These are phyloP conservation scores for Leptestheria dahalacensis DNA, from an alignment of 1,140 invertebrate genomes.

Conservation along the genomic window DNA sequence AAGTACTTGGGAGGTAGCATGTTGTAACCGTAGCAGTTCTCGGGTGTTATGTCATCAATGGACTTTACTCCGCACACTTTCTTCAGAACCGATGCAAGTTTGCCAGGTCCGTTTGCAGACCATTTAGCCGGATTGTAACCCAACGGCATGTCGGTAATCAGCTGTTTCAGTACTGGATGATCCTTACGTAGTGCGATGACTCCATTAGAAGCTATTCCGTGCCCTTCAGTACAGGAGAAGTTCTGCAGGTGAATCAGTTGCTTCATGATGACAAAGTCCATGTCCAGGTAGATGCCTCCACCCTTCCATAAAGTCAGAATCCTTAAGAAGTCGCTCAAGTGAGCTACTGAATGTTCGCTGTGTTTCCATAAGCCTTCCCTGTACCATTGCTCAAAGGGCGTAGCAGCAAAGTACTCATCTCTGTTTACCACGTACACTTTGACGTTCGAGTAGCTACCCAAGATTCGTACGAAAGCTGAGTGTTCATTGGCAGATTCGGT, in stretches of 20 bases:
- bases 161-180: not conserved
- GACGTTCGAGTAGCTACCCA: slow-evolving; percentile 32
- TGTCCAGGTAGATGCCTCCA: slow-evolving; percentile 59
- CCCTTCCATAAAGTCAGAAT: slow-evolving; percentile 57
- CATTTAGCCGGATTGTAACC: not conserved
- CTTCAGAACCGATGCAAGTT: not conserved
- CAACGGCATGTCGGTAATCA: not conserved
- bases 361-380: slow-evolving; percentile 34
- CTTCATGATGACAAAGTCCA: slow-evolving; percentile 52
- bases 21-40: not conserved
- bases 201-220: not conserved
- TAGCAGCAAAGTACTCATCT: slow-evolving; percentile 37
- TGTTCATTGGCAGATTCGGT: not conserved
- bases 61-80: not conserved
- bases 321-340: slow-evolving; percentile 50
- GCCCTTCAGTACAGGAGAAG: slow-evolving; percentile 3
- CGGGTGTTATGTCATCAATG: not conserved
- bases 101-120: not conserved
- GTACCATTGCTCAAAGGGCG: slow-evolving; percentile 44
- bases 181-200: not conserved
- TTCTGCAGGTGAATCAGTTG: slow-evolving; percentile 11
- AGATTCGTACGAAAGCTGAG: not conserved
- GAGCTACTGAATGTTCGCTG: slow-evolving; percentile 37
- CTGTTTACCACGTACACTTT: slow-evolving; percentile 37
- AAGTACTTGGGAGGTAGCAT: not conserved